phyloP scores from a whole-genome alignment of 2,797 vertebrate genomes.

The Hyperoplus lanceolatus region DNA sequence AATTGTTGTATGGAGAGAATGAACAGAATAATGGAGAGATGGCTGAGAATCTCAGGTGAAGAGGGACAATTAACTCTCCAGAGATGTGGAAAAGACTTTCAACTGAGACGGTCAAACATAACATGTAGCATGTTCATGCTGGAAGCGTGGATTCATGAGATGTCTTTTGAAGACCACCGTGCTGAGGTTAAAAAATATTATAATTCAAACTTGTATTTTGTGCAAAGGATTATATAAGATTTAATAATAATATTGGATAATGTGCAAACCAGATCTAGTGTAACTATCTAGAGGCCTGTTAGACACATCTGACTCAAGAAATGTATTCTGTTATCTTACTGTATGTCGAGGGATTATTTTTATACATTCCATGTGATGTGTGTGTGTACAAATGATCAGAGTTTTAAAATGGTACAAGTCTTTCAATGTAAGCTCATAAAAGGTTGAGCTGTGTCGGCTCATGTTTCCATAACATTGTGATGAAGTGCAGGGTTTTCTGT shows the following conservation, averaged over 20 bases:
- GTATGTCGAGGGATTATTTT: slow-evolving; percentile 4
- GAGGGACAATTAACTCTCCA: not conserved
- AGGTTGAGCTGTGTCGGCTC: slow-evolving; percentile 62
- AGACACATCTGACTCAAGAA: slow-evolving; percentile 45
- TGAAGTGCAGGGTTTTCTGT: slow-evolving; percentile 61
- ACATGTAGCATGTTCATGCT: not conserved
- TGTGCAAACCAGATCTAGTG: slow-evolving; percentile 46
- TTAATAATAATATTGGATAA: not conserved
- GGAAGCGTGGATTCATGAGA: not conserved
- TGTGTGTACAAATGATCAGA: slow-evolving; percentile 53
- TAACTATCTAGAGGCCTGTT: slow-evolving; percentile 39
- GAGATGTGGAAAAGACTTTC: not conserved
- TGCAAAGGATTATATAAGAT: not conserved
- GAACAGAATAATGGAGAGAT: slow-evolving; percentile 7
- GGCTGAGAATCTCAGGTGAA: slow-evolving; percentile 6
- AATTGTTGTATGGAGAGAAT: not conserved
- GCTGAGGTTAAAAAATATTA: not conserved
- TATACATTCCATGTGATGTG: slow-evolving; percentile 39
- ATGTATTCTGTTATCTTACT: slow-evolving; percentile 34
- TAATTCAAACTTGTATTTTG: not conserved
- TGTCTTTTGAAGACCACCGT: not conserved
- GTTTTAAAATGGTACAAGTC: slow-evolving; percentile 47
- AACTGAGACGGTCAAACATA: not conserved
- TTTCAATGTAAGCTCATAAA: slow-evolving; percentile 48
- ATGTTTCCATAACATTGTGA: slow-evolving; percentile 71